Base-by-base conservation (phyloP, 2,797 vertebrate genomes). In the Selene dorsalis region DNA sequence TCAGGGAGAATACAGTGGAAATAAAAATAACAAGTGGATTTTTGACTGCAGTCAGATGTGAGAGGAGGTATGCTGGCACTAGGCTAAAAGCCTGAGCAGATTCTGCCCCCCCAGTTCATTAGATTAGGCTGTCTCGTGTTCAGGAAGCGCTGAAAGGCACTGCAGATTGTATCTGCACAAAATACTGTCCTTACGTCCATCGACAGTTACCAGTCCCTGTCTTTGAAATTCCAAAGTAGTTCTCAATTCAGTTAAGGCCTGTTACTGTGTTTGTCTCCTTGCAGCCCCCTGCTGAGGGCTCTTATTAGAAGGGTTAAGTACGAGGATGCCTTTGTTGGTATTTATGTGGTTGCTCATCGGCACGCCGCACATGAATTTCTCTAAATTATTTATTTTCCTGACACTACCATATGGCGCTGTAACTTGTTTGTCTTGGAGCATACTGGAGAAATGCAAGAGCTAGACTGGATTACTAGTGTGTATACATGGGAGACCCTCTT, bases 91-190 rank as follows among this genome's bases (percentile, higher is more conserved):
- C 93, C 84, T 82, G 85, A 82, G 84, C 90, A 91, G 90, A 90
- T 92, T 89, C 89, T 88, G 69, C 69, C 77, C 86, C 78, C 87
- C 79, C 20, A 16, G 86, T 84, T 95, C 91, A 95, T 95, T 95
- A 86, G 93, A 96, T 95, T 96, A 95, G 93, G 66, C 87, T 86
- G 92, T 94, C 94, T 95, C 83, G 81, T 91, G 87, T 91, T 91
- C 94, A 93, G 94, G 94, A 95, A 94, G 94, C 91, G 94, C 95
- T 95, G 95, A 95, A 95, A 95, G 94, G 93, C 93, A 84, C 85
- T 91, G 89, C 81, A 89, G 95, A 95, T 96, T 82, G 83, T 94
- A 95, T 95, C 94, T 85, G 82, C 79, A 85, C 82, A 73, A 91
- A 89, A 92, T 81, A 74, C 90, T 86, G 91, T 88, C 89, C 84